Conservation (phyloP, 2,888 invertebrate species). For the Leptopterna dolabrata region DNA sequence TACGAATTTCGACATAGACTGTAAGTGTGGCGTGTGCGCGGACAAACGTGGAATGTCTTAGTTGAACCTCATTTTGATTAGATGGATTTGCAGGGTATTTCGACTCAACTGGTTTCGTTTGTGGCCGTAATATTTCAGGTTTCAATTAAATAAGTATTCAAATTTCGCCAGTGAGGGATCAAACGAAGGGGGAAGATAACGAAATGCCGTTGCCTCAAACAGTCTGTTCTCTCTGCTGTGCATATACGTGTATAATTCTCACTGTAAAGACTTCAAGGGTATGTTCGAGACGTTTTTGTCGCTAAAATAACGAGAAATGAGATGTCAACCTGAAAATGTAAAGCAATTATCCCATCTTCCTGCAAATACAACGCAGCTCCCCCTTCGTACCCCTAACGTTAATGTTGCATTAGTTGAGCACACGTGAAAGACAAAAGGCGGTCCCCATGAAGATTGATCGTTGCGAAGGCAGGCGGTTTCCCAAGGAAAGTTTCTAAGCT, state of each 20-base stretch:
- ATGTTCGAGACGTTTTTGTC: neutral
- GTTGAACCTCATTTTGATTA: no score
- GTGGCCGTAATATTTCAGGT: no score
- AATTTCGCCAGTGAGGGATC: no score
- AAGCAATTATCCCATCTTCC: neutral
- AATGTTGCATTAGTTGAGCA: constrained; percentile 41
- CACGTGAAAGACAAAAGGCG: constrained; percentile 35
- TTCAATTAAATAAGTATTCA: no score
- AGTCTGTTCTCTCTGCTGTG: no score
- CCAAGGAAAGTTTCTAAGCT: constrained; percentile 13
- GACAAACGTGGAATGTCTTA: no score
- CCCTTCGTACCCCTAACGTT: constrained; percentile 5
- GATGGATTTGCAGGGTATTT: no score
- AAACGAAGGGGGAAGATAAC: no score
- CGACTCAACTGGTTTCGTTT: no score
- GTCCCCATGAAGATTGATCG: constrained; percentile 38
- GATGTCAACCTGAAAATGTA: neutral
- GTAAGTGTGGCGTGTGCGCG: no score
- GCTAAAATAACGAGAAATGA: neutral
- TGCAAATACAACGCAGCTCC: neutral
- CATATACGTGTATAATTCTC: neutral
- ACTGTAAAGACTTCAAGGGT: neutral
- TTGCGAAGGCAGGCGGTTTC: neutral
- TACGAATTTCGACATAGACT: no score
- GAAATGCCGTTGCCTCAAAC: no score